Base-by-base conservation (phyloP, 1,140 invertebrate genomes). In the Meloidogyne chitwoodi region DNA sequence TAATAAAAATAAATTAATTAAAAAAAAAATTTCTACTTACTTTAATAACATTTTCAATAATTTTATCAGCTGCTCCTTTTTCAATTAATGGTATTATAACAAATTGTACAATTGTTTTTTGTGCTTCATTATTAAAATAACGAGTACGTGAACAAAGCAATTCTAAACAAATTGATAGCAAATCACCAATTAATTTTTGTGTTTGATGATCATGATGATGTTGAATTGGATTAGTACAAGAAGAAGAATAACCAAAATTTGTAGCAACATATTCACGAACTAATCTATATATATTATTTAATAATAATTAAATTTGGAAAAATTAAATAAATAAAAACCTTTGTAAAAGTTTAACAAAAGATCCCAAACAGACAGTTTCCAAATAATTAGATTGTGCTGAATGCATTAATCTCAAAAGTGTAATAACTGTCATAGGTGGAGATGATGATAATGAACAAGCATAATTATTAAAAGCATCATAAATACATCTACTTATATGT, bases 301-400 rank as follows among this genome's bases (percentile, higher is more conserved):
- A 10, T 38, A 26, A 22, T n/a, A 2, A 44, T 29, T 16, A 70
- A 19, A n/a, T 27, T 22, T 26, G 14, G 16, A 44, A 14, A 27
- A 0, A 11, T 34, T 29, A 41, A 22, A 26, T 29, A n/a, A 24
- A 38, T 16, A 38, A 44, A 22, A 19, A 70, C 68, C 76, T 24
- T 63, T 78, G 68, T 12, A 81, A 68, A 22, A 83, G 48, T n/a
- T 81, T 81, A 0, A 81, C 31, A 38, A 81, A 80, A 38, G 74
- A 64, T 8, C 26, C 56, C 6, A 80, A 61, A 76, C 76, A 79
- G 0, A 77, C 64, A n/a, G 74, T 65, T 22, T 80, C 79, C 65
- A 80, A 72, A 78, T 83, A 80, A 24, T 29, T 38, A 12, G 79
- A 29, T 24, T 79, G 78, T 6, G 61, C 29, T 8, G 75, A 77